phyloP scores from a whole-genome alignment of 2,888 invertebrate species.

The Neoaliturus tenellus region DNA sequence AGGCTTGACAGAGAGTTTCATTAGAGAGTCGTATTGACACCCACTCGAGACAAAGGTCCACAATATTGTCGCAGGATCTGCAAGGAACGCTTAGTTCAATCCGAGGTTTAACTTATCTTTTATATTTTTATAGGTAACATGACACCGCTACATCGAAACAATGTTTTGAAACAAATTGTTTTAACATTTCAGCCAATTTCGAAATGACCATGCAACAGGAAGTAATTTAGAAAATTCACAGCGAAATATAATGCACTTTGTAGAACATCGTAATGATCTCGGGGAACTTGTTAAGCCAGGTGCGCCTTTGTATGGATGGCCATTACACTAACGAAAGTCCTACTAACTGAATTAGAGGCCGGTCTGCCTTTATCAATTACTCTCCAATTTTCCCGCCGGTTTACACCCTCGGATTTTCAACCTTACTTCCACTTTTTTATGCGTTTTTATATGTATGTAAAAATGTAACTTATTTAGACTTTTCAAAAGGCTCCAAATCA shows the following conservation, averaged over 20 bases:
- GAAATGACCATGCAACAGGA: no score
- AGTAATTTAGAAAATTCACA: no score
- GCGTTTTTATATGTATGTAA: no score
- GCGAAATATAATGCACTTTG: background rate
- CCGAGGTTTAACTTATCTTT: background rate
- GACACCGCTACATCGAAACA: no score
- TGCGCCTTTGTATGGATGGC: background rate
- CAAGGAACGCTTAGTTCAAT: background rate
- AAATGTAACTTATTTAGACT: no score
- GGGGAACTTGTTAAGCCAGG: background rate
- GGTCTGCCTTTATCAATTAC: background rate
- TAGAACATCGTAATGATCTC: background rate
- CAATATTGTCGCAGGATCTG: background rate
- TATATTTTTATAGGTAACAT: no score
- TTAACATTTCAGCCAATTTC: no score
- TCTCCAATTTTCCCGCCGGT: background rate
- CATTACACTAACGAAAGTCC: background rate
- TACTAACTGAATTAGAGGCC: background rate
- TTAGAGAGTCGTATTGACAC: background rate
- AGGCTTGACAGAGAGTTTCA: background rate
- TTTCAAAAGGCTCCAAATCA: no score
- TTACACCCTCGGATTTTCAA: background rate
- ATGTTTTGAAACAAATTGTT: no score
- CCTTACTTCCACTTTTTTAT: background rate
- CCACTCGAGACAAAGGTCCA: background rate